These are phyloP conservation scores for Drosophila eugracilis DNA, from an alignment of 1,140 invertebrate species.

Conservation along the genomic window DNA sequence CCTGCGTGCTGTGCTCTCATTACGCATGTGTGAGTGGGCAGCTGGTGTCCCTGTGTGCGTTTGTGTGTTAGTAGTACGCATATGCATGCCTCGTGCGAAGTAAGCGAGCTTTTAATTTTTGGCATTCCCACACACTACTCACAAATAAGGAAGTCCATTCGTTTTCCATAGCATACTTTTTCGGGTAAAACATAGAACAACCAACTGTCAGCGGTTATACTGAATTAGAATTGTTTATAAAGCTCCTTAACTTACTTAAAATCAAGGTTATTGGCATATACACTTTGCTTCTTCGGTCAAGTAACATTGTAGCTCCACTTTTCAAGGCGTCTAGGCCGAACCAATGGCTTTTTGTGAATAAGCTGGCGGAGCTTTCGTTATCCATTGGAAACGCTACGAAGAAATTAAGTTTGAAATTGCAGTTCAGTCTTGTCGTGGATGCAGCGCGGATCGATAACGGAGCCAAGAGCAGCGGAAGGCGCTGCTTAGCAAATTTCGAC, in stretches of 20 bases:
- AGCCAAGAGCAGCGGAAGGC: conserved; percentile 61
- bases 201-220: no score
- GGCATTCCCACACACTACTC: conserved; percentile 74
- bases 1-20: conserved; percentile 71
- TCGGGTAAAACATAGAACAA: not conserved
- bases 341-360: conserved; percentile 44
- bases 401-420: conserved; percentile 83
- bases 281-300: not conserved
- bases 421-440: conserved; percentile 84
- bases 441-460: conserved; percentile 84
- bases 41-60: conserved; percentile 27
- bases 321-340: conserved; percentile 37
- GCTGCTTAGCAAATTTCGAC: conserved; percentile 63
- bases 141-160: conserved; percentile 1
- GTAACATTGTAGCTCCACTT: conserved; percentile 16
- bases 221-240: no score
- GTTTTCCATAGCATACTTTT: conserved; percentile 43
- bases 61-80: conserved; percentile 79
- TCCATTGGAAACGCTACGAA: conserved; percentile 77
- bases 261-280: not conserved
- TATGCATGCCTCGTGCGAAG: conserved; percentile 65
- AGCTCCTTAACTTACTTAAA: not conserved
- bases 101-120: conserved; percentile 79
- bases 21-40: conserved; percentile 64
- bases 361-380: conserved; percentile 74